These are phyloP conservation scores for Amblyornis subalaris DNA, from an alignment of 2,113 vertebrate species.

Conservation along the genomic window DNA sequence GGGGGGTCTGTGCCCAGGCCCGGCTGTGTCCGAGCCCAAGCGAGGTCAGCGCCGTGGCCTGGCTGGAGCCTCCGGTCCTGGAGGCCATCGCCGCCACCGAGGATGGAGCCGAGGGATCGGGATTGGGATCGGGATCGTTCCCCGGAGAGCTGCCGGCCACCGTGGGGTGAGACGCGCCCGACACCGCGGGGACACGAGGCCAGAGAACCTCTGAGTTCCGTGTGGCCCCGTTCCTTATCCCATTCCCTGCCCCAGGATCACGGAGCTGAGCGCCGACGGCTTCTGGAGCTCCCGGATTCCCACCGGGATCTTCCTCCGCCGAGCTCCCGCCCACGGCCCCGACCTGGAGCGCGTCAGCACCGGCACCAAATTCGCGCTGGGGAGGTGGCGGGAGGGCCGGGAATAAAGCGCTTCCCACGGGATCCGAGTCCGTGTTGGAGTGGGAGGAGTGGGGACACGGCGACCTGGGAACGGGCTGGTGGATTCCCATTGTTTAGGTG, in stretches of 20 bases:
- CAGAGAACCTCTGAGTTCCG: rapidly evolving
- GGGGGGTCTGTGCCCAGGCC: background rate
- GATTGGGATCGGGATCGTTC: rapidly evolving
- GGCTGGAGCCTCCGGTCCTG: background rate
- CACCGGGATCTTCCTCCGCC: background rate
- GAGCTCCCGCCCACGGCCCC: background rate
- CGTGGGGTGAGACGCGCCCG: background rate
- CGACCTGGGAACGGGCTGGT: background rate
- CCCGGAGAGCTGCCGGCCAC: background rate
- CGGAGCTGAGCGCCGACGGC: background rate
- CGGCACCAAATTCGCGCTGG: background rate
- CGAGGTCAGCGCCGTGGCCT: background rate
- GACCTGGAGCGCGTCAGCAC: background rate
- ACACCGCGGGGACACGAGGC: background rate
- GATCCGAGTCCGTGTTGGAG: background rate
- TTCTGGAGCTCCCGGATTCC: background rate
- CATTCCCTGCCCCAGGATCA: background rate
- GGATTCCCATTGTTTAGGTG: rapidly evolving
- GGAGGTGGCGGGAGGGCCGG: background rate
- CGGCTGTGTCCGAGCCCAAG: background rate
- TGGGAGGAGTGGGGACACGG: rapidly evolving
- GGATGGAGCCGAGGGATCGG: background rate
- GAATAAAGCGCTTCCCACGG: background rate
- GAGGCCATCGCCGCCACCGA: background rate
- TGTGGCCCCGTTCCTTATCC: rapidly evolving